phyloP scores from a whole-genome alignment of 2,888 invertebrate species.

The Cantharis rustica region DNA sequence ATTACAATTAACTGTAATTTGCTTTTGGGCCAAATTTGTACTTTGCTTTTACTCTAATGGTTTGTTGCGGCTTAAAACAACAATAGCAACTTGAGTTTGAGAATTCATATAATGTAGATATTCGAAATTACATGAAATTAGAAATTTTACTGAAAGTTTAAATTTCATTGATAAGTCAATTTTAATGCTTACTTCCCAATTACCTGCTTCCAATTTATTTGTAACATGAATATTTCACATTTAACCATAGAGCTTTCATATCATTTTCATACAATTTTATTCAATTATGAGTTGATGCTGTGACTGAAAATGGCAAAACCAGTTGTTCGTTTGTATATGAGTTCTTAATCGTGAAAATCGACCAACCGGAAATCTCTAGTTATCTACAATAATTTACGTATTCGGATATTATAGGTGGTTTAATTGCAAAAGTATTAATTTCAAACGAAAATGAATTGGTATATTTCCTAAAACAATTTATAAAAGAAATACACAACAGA shows the following conservation, averaged over 20 bases:
- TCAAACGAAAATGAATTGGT: neutral
- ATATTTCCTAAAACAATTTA: neutral
- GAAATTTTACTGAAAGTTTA: slow-evolving; percentile 42
- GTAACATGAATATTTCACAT: neutral
- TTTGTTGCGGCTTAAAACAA: slow-evolving; percentile 45
- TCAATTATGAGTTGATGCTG: neutral
- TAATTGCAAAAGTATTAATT: neutral
- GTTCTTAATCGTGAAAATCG: neutral
- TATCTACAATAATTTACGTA: neutral
- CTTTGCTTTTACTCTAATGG: slow-evolving; percentile 41
- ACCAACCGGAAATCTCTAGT: neutral
- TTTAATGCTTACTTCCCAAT: neutral
- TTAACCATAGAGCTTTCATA: neutral
- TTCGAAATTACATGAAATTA: slow-evolving; percentile 39
- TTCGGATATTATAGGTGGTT: neutral
- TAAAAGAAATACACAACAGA: slow-evolving; percentile 42
- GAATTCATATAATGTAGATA: slow-evolving; percentile 39
- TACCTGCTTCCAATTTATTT: neutral
- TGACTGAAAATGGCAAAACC: neutral
- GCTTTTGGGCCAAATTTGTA: slow-evolving; percentile 27
- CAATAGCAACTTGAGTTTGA: slow-evolving; percentile 43
- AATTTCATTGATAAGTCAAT: slow-evolving; percentile 31
- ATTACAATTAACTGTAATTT: slow-evolving; percentile 51
- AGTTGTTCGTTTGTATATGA: neutral
- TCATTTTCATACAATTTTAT: neutral